Base-by-base conservation (phyloP, 2,797 vertebrate genomes). In the Cercopithecus neglectus region DNA sequence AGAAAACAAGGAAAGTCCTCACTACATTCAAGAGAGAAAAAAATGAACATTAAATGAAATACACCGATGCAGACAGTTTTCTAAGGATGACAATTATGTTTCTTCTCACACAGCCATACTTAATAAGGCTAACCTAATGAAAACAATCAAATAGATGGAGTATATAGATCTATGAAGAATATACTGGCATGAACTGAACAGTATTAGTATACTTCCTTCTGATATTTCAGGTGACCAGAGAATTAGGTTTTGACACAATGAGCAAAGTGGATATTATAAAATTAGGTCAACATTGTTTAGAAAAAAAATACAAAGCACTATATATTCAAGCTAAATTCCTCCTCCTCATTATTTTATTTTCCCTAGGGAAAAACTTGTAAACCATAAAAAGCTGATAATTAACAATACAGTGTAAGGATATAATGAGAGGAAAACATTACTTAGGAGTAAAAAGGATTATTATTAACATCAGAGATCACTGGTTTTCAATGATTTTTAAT, bases 341-440 rank as follows among this genome's bases (percentile, higher is more conserved):
- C 61, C 33, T 89, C 26, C 39, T 95, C n/a, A 33, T 85, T 72
- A 75, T 76, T 76, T 86, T 75, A 72, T 83, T 92, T 87, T 96
- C 41, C 53, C 44, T 59, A 80, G 39, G 61, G 72, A 55, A 80
- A 89, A 41, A 53, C 5, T 91, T 91, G 39, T 59, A 80, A 53
- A 44, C 16, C 39, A 39, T n/a, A 55, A 76, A 82, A 93, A 76
- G 28, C 39, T 67, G 28, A 88, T 95, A 74, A 88, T 93, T 76
- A 55, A 59, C 55, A 88, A 95, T 39, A 13, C 57, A 81, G 8
- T 41, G 8, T 88, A 76, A 91, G 67, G 30, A 61, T 93, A 36
- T 91, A 93, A 93, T 61, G 41, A 93, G 24, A 81, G 19, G 33
- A 91, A 95, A 91, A 79, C 36, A 85, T 89, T 81, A 82, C 14